phyloP scores from a whole-genome alignment of 1,140 invertebrate species.

The Apocrypta bakeri region DNA sequence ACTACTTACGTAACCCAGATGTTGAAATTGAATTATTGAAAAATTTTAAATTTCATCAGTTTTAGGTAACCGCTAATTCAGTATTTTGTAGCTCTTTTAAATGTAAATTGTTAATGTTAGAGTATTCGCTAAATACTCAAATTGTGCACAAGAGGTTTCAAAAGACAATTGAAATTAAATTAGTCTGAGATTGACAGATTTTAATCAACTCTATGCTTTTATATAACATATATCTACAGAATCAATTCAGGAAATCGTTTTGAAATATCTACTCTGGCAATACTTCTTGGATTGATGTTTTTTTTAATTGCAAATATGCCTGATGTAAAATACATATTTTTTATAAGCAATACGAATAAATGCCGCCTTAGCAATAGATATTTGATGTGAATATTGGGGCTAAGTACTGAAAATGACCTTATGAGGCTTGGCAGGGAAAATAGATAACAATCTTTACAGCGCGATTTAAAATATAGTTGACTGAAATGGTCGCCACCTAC shows the following conservation, averaged over 20 bases:
- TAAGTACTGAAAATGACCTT: constrained; percentile 41
- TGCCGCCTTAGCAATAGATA: constrained; percentile 38
- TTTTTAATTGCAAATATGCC: constrained; percentile 17
- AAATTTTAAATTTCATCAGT: constrained; percentile 31
- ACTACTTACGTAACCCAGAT: constrained; percentile 14
- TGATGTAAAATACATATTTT: constrained; percentile 33
- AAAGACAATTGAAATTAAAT: constrained; percentile 28
- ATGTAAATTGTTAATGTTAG: constrained; percentile 16
- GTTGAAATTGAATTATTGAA: constrained; percentile 18
- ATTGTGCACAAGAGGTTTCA: constrained; percentile 35
- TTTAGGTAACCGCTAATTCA: constrained; percentile 34
- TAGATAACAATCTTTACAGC: constrained; percentile 26
- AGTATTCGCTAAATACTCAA: constrained; percentile 46
- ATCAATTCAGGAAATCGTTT: constrained; percentile 19
- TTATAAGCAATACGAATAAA: constrained; percentile 50
- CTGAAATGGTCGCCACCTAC: constrained; percentile 7
- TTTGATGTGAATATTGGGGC: constrained; percentile 34
- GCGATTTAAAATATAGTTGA: constrained; percentile 27
- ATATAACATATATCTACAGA: constrained; percentile 8
- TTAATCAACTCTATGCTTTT: constrained; percentile 22
- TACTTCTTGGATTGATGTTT: constrained; percentile 45
- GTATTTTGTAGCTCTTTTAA: constrained; percentile 48
- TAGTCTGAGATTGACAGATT: constrained; percentile 28
- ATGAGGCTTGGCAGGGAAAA: constrained; percentile 32
- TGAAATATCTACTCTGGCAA: constrained; percentile 35